Evolutionary conservation across 37 sponge, comb jelly and placozoan species (phyloP).

Genomic region (Cladorhizidae sp.): DNA sequence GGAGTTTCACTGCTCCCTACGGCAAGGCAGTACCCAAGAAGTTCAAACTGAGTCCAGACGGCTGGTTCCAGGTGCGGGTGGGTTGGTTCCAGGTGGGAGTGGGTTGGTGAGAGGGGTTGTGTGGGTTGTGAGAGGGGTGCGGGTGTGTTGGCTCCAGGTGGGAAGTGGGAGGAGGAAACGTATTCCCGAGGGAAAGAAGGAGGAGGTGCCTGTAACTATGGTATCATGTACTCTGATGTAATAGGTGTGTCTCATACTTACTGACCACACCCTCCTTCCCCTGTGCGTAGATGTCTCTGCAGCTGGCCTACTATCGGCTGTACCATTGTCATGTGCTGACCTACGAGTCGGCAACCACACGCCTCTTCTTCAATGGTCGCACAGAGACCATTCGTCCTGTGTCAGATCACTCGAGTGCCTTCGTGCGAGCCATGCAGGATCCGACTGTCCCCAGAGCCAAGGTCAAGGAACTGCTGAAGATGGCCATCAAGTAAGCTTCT

Average conservation of each 20-base stretch:
- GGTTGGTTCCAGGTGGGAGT: background rate
- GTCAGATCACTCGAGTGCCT: slow-evolving; percentile 57
- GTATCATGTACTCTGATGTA: too few species aligned
- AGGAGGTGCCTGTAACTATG: too few species aligned
- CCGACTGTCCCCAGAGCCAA: slow-evolving; percentile 27
- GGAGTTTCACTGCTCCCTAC: slow-evolving; percentile 16
- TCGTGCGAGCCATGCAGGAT: slow-evolving; percentile 64
- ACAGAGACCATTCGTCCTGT: slow-evolving; percentile 92
- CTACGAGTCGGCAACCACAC: slow-evolving; percentile 85
- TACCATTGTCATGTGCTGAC: slow-evolving; percentile 69
- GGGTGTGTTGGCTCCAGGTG: too few species aligned
- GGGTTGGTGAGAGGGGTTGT: background rate
- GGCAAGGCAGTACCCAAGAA: slow-evolving; percentile 74
- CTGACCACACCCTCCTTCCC: background rate
- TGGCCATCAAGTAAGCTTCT: slow-evolving; percentile 51
- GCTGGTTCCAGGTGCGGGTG: slow-evolving; percentile 70
- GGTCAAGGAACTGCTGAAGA: slow-evolving; percentile 43
- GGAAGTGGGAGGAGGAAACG: too few species aligned
- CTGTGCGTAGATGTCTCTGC: slow-evolving; percentile 89
- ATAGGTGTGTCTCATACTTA: background rate
- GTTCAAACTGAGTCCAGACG: slow-evolving; percentile 76
- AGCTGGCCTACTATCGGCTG: slow-evolving; percentile 72
- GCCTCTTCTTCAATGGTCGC: slow-evolving; percentile 78
- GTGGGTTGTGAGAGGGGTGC: too few species aligned
- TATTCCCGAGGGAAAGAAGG: too few species aligned